Percentiles rank a stretch among this genome's conserved stretches.
phyloP scores from a whole-genome alignment of 2,113 vertebrate genomes.

The Hippoglossus stenolepis region DNA sequence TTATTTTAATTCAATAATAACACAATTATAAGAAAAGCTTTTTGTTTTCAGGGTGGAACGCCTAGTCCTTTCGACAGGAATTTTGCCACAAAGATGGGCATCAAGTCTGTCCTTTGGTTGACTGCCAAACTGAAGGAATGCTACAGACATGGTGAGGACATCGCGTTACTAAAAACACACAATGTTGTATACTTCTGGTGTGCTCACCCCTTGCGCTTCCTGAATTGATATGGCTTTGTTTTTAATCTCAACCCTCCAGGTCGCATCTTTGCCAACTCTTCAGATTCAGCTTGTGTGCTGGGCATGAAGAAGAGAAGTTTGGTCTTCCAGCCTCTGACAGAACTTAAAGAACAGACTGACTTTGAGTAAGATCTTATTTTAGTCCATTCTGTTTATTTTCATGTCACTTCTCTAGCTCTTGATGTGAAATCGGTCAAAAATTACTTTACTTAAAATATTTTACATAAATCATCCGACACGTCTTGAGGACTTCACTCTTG shows the following conservation, averaged over 20 bases:
- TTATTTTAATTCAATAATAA: background rate
- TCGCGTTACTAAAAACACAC: background rate
- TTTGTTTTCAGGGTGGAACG: slow-evolving; percentile 85
- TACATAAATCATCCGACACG: background rate
- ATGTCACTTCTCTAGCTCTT: background rate
- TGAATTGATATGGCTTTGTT: slow-evolving; percentile 20
- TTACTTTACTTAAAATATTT: background rate
- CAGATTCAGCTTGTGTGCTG: slow-evolving; percentile 88
- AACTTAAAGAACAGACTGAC: slow-evolving; percentile 87
- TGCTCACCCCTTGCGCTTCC: background rate
- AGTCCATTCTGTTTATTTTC: background rate
- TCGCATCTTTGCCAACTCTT: slow-evolving; percentile 90
- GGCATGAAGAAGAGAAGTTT: slow-evolving; percentile 90
- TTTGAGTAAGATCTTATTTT: slow-evolving; percentile 85
- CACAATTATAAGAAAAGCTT: background rate
- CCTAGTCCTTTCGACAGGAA: slow-evolving; percentile 93
- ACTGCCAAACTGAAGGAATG: slow-evolving; percentile 91
- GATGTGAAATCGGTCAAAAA: background rate
- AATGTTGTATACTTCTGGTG: background rate
- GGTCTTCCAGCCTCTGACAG: slow-evolving; percentile 86
- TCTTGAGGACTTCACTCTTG: background rate
- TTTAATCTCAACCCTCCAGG: slow-evolving; percentile 76
- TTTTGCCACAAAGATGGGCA: slow-evolving; percentile 92
- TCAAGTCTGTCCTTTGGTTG: slow-evolving; percentile 91
- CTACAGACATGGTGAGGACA: slow-evolving; percentile 86